A percentile compares a stretch with the other conserved stretches of the same genome.
Conservation (phyloP, 2,797 vertebrate species). For the Triplophysa bombifrons region DNA sequence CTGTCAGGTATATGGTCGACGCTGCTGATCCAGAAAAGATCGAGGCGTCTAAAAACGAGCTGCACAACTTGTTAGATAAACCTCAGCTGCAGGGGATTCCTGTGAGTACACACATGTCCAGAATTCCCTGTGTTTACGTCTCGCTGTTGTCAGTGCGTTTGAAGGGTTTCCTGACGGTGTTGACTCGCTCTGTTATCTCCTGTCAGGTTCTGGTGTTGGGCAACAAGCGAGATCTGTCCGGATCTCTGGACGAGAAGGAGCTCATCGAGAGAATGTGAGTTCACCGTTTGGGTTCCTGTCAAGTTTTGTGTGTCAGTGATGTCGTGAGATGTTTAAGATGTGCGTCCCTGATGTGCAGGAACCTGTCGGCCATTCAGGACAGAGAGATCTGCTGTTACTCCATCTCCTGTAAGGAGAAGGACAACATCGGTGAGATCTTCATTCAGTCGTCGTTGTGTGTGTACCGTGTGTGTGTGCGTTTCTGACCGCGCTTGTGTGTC, state of each 20-base stretch:
- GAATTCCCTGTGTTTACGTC: neutral
- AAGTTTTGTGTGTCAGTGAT: neutral
- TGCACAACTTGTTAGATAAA: slow-evolving; percentile 88
- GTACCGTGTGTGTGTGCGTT: neutral
- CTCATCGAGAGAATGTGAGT: slow-evolving; percentile 91
- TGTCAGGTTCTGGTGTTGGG: slow-evolving; percentile 86
- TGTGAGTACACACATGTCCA: slow-evolving; percentile 51
- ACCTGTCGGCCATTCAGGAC: slow-evolving; percentile 77
- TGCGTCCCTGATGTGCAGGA: slow-evolving; percentile 58
- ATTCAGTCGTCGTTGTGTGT: too few species aligned
- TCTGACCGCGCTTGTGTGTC: slow-evolving; percentile 7
- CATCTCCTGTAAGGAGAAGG: slow-evolving; percentile 90
- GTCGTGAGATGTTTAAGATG: slow-evolving; percentile 1
- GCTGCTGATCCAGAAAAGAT: slow-evolving; percentile 90
- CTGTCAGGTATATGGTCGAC: slow-evolving; percentile 86
- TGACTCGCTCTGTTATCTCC: neutral
- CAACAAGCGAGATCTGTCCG: slow-evolving; percentile 87
- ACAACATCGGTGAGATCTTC: slow-evolving; percentile 72
- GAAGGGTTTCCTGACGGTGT: too few species aligned
- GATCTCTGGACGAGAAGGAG: slow-evolving; percentile 89
- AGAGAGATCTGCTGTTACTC: slow-evolving; percentile 78
- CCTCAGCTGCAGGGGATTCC: slow-evolving; percentile 81
- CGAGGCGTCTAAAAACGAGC: slow-evolving; percentile 88
- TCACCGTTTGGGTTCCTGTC: neutral
- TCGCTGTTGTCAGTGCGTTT: neutral